These are phyloP conservation scores for Choristoneura rosaceana DNA, from an alignment of 2,888 invertebrate genomes.

Conservation along the genomic window DNA sequence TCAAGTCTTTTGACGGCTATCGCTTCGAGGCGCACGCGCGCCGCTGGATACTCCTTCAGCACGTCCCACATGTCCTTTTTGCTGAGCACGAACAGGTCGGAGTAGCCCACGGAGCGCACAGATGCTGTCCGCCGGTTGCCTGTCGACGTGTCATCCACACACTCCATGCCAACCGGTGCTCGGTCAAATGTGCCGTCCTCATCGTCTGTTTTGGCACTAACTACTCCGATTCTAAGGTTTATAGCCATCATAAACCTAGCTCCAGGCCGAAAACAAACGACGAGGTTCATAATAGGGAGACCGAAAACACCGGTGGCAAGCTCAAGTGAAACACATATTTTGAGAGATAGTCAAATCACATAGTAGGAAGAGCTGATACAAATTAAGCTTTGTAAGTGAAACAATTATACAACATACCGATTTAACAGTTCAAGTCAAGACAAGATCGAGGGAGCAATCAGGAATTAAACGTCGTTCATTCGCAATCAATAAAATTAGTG, in stretches of 20 bases:
- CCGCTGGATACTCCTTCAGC: slow-evolving; percentile 97
- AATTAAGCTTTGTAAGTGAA: slow-evolving; percentile 58
- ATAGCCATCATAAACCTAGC: slow-evolving; percentile 29
- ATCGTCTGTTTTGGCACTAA: slow-evolving; percentile 60
- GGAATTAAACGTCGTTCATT: slow-evolving; percentile 61
- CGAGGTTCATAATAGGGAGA: slow-evolving; percentile 53
- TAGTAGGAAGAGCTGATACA: slow-evolving; percentile 42
- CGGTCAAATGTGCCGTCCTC: slow-evolving; percentile 57
- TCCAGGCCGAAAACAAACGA: slow-evolving; percentile 58
- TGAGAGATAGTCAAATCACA: slow-evolving; percentile 41
- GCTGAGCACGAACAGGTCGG: slow-evolving; percentile 98
- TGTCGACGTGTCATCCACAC: slow-evolving; percentile 87
- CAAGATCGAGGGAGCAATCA: slow-evolving; percentile 60
- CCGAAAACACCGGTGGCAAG: slow-evolving; percentile 66
- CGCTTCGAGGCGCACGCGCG: slow-evolving; percentile 96
- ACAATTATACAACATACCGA: slow-evolving; percentile 55
- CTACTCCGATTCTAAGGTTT: slow-evolving; percentile 13
- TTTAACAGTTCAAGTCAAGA: slow-evolving; percentile 47
- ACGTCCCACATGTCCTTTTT: slow-evolving; percentile 99
- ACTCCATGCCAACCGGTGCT: slow-evolving; percentile 83
- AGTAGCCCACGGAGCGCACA: slow-evolving; percentile 99
- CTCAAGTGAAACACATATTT: slow-evolving; percentile 40
- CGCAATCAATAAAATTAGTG: slow-evolving; percentile 54
- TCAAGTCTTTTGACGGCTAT: slow-evolving; percentile 99
- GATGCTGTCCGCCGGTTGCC: slow-evolving; percentile 99